Percentiles rank a stretch among this genome's conserved stretches.
phyloP scores from a whole-genome alignment of 2,797 vertebrate genomes.

The Chiloscyllium punctatum region DNA sequence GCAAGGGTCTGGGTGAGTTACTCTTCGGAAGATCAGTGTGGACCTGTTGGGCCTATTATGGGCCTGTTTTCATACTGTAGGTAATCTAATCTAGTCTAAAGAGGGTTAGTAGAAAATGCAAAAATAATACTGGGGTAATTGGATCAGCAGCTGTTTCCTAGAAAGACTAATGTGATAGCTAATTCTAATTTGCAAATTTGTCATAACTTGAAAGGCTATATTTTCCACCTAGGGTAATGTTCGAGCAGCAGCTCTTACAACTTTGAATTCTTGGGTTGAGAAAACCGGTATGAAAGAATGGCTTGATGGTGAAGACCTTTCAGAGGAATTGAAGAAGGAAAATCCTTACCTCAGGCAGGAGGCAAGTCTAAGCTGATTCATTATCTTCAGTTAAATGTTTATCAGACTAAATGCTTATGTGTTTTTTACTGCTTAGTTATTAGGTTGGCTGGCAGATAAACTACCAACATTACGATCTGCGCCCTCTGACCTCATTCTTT shows the following conservation, averaged over 20 bases:
- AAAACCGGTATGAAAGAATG: slow-evolving; percentile 98
- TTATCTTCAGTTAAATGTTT: background rate
- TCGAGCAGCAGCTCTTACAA: slow-evolving; percentile 75
- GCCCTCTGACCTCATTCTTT: slow-evolving; percentile 76
- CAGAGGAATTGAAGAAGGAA: slow-evolving; percentile 90
- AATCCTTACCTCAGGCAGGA: slow-evolving; percentile 94
- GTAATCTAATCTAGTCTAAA: too few relatives aligned
- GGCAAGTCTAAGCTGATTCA: slow-evolving; percentile 53
- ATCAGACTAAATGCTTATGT: background rate
- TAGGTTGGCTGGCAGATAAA: slow-evolving; percentile 90
- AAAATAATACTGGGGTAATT: background rate
- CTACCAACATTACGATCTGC: slow-evolving; percentile 74
- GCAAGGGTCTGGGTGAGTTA: too few relatives aligned
- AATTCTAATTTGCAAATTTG: background rate
- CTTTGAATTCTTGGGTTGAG: slow-evolving; percentile 87
- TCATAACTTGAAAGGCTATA: slow-evolving; percentile 14
- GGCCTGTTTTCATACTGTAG: too few relatives aligned
- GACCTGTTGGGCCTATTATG: too few relatives aligned
- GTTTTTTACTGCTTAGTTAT: slow-evolving; percentile 61
- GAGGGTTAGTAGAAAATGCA: background rate
- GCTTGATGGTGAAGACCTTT: slow-evolving; percentile 91
- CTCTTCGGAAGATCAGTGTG: too few relatives aligned
- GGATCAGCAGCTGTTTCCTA: background rate
- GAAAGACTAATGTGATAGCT: background rate
- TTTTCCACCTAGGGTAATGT: slow-evolving; percentile 69